Conservation (phyloP, 2,888 invertebrate genomes). For the Apeira syringaria region DNA sequence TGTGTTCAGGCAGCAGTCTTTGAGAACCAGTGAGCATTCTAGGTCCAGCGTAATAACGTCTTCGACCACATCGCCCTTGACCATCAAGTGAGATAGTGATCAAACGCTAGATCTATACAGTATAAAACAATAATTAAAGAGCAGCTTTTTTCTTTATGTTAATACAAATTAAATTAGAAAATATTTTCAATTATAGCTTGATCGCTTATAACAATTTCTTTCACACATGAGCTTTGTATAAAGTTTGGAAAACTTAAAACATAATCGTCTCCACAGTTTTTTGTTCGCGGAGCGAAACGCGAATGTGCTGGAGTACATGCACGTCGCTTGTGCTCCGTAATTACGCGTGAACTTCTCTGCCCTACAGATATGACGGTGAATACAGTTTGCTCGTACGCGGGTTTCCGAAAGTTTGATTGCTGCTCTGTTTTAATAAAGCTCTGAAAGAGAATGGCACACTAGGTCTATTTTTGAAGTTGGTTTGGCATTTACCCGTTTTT, state of each 20-base stretch:
- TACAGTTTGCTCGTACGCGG: conserved; percentile 5
- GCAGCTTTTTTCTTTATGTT: too few species aligned
- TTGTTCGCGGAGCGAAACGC: conserved; percentile 5
- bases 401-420: conserved; percentile 14
- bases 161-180: too few species aligned
- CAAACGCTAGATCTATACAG: too few species aligned
- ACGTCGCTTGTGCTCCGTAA: conserved; percentile 13
- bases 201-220: too few species aligned
- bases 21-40: too few species aligned
- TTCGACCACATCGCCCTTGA: too few species aligned
- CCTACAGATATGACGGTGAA: conserved; percentile 3
- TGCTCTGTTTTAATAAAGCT: conserved; percentile 6
- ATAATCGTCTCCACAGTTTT: neutral
- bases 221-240: too few species aligned
- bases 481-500: neutral
- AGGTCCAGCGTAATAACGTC: too few species aligned
- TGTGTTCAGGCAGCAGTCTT: too few species aligned
- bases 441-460: neutral
- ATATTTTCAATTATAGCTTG: too few species aligned
- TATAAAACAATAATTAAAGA: too few species aligned
- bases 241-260: neutral
- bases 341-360: conserved; percentile 16
- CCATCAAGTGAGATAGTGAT: too few species aligned
- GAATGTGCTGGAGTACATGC: conserved; percentile 1
- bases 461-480: neutral